Conservation (phyloP, 2,888 invertebrate genomes). For the Pycnomerus fuliginosus region DNA sequence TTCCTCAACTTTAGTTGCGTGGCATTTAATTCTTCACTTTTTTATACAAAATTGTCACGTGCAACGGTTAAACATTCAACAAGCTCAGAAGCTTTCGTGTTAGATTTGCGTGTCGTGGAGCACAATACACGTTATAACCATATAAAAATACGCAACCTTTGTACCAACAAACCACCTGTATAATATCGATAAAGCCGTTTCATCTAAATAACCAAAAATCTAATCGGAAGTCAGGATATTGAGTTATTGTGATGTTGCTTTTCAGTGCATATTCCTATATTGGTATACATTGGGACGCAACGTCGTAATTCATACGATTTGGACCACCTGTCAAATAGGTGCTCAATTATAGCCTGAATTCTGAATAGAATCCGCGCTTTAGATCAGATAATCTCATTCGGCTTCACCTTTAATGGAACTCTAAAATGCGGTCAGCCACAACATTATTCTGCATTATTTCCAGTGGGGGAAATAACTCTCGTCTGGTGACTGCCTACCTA, state of each 20-base stretch:
- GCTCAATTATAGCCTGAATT: constrained; percentile 13
- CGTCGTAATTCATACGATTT: constrained; percentile 14
- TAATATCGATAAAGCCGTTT: constrained; percentile 23
- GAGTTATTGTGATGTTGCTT: constrained; percentile 11
- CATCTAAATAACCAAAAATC: too few relatives aligned
- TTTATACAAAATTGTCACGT: constrained; percentile 26
- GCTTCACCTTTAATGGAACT: too few relatives aligned
- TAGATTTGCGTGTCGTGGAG: constrained; percentile 31
- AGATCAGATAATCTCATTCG: too few relatives aligned
- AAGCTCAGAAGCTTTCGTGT: constrained; percentile 34
- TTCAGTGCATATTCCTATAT: too few relatives aligned
- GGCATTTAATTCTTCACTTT: constrained; percentile 11
- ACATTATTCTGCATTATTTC: too few relatives aligned
- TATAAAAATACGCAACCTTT: constrained; percentile 28
- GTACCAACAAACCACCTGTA: constrained; percentile 28
- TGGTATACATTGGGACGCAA: too few relatives aligned
- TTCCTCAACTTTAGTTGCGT: constrained; percentile 4
- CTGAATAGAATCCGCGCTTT: constrained; percentile 10
- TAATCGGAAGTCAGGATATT: too few relatives aligned
- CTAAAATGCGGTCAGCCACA: too few relatives aligned
- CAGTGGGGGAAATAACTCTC: too few relatives aligned
- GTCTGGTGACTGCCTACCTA: too few relatives aligned
- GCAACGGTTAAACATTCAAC: constrained; percentile 34
- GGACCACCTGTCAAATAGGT: constrained; percentile 15
- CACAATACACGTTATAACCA: constrained; percentile 27